Evolutionary conservation across 92 coral and sea anemone species (phyloP), one percentile per base, ranked within the genome.

Genomic region (Umimayanthus chanpuru): DNA sequence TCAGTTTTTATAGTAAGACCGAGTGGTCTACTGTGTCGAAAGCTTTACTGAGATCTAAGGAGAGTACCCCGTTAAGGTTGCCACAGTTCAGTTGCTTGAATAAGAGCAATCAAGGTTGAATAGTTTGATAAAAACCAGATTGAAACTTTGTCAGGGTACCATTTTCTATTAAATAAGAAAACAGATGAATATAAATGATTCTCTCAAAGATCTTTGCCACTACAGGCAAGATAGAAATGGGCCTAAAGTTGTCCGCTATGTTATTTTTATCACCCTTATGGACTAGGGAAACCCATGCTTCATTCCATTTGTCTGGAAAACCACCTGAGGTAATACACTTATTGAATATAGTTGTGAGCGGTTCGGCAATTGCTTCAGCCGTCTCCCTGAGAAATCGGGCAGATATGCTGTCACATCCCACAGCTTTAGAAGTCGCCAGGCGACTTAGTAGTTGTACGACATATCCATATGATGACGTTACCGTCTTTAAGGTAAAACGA

Each of bases 221-320:
- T 16, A 53, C 86, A 81, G 77, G 76, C 73, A 81, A 39, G 73
- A 81, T 56, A 61, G 86, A 81, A 6, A 81, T 81, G 25, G 76
- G 86, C n/a, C 86, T 81, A 81, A 81, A 81, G 26, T 81, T 81
- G 41, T 81, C 86, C 28, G 72, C 76, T n/a, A 81, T 81, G 41
- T 81, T 81, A 81, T 61, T 81, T 56, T 81, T 77, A 56, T 81
- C n/a, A 55, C 86, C 86, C 71, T 81, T 81, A 61, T 81, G 86
- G 68, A 81, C 86, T 61, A 76, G 77, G 77, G 86, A 81, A 56
- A 81, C 85, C 85, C 77, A 15, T 81, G 85, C 85, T 81, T 81
- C 85, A 4, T 81, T 81, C 85, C 85, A 81, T 0, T 81, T 81
- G 85, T 81, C 85, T 81, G 76, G 76, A 81, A 81, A 81, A 36